Evolutionary conservation across 2,888 invertebrate species (phyloP).

Genomic region (Acanthosepion pharaonis): DNA sequence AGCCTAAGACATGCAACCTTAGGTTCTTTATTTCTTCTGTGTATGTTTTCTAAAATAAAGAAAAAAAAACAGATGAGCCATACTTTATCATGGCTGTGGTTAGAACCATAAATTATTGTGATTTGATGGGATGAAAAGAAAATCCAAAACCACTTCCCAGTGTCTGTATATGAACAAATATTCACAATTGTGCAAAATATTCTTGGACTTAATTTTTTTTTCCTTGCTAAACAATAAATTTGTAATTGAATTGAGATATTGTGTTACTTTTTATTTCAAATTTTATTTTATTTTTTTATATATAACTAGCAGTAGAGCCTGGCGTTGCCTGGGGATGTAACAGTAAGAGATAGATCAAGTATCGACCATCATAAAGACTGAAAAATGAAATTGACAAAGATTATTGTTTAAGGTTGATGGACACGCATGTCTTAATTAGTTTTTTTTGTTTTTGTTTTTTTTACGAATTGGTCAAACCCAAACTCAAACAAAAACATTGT

Average conservation of each 20-base stretch:
- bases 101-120: conserved; percentile 4
- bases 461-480: too few species aligned
- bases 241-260: conserved; percentile 13
- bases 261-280: not conserved
- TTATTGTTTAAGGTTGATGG: too few species aligned
- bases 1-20: conserved; percentile 2
- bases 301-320: too few species aligned
- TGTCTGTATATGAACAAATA: conserved; percentile 23
- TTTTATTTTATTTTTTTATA: too few species aligned
- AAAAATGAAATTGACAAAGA: too few species aligned
- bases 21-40: not conserved
- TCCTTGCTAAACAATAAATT: conserved; percentile 12
- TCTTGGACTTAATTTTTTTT: not conserved
- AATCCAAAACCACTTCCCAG: conserved; percentile 9
- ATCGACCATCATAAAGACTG: too few species aligned
- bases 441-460: too few species aligned
- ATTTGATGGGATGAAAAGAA: not conserved
- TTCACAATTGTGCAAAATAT: conserved; percentile 9
- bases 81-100: not conserved
- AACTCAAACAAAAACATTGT: too few species aligned
- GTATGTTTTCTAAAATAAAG: conserved; percentile 3
- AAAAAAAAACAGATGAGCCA: not conserved
- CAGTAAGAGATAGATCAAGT: too few species aligned
- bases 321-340: too few species aligned
- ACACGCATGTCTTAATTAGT: too few species aligned